Evolutionary conservation across 2,797 vertebrate species (phyloP).

Genomic region (Lepilemur ruficaudatus): DNA sequence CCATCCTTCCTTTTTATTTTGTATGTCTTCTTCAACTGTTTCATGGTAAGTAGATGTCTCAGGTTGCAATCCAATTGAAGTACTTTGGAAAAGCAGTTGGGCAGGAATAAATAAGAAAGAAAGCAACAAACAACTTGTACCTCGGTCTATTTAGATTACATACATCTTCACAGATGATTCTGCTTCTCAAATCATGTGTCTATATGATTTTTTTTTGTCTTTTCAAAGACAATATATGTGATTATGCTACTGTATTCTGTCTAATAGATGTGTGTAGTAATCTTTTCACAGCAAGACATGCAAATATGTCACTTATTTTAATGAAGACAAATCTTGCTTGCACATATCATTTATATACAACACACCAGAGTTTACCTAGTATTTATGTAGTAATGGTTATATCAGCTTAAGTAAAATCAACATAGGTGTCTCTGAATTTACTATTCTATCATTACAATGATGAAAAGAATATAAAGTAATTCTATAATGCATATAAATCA

Average conservation of each 20-base stretch:
- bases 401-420: conserved; percentile 38
- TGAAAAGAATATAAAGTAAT: conserved; percentile 57
- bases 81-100: background rate
- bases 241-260: conserved; percentile 10
- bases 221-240: conserved; percentile 53
- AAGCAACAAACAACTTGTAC: background rate
- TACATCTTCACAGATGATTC: conserved; percentile 40
- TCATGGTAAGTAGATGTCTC: background rate
- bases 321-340: conserved; percentile 64
- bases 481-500: conserved; percentile 71
- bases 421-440: conserved; percentile 15
- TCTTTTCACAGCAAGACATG: conserved; percentile 62
- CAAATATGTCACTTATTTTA: conserved; percentile 49
- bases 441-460: conserved; percentile 47
- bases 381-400: conserved; percentile 5
- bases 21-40: background rate
- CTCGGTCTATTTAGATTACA: background rate
- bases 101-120: background rate
- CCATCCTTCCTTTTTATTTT: background rate
- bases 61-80: background rate
- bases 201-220: conserved; percentile 56
- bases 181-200: conserved; percentile 60
- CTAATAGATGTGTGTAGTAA: conserved; percentile 36
- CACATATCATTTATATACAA: conserved; percentile 23
- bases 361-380: background rate